These are phyloP conservation scores for Onychomys leucogaster DNA, from an alignment of 2,797 vertebrate species.

Conservation along the genomic window DNA sequence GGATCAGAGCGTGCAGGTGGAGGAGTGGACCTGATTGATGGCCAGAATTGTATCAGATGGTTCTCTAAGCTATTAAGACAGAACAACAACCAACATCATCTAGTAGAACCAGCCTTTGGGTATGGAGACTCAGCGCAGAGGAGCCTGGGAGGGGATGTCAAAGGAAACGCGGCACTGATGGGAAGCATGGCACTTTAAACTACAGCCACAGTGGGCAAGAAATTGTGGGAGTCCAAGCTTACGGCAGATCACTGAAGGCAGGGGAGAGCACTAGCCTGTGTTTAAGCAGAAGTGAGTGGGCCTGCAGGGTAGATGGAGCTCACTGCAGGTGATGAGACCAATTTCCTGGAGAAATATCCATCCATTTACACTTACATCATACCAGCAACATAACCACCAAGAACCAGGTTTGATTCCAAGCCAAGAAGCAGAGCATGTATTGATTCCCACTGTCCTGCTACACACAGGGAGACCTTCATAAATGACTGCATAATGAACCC, in stretches of 20 bases:
- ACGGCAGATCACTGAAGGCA: not conserved
- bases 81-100: not conserved
- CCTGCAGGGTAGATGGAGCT: not conserved
- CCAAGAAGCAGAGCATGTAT: slow-evolving; percentile 19
- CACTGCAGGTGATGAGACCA: not conserved
- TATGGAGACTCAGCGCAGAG: not conserved
- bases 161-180: not conserved
- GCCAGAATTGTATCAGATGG: not conserved
- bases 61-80: not conserved
- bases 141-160: not conserved
- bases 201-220: not conserved
- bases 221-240: not conserved
- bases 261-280: not conserved
- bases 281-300: not conserved
- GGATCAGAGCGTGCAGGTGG: not conserved
- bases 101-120: not conserved
- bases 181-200: not conserved
- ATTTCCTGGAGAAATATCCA: slow-evolving; percentile 32
- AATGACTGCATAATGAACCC: not conserved
- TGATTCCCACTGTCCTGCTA: not conserved
- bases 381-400: not conserved
- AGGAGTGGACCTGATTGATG: not conserved
- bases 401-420: slow-evolving; percentile 15
- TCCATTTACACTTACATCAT: slow-evolving; percentile 9
- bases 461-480: not conserved